phyloP scores from a whole-genome alignment of 1,140 invertebrate genomes.

The Scaptomyza pallida region DNA sequence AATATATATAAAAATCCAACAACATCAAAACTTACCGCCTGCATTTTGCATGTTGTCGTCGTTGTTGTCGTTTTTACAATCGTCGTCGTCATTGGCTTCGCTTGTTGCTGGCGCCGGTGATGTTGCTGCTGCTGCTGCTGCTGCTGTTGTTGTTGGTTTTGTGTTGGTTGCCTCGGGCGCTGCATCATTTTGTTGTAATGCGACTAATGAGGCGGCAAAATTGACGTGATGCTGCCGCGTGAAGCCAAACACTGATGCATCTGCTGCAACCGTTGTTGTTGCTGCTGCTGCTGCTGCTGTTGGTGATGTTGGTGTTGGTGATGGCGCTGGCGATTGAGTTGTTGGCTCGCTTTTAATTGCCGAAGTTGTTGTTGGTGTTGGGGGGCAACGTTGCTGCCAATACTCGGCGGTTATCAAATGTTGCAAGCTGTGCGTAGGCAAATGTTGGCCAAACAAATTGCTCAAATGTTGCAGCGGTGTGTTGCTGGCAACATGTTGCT shows the following conservation, averaged over 20 bases:
- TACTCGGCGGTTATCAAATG: conserved; percentile 74
- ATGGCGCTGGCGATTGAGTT: conserved; percentile 68
- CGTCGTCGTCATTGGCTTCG: conserved; percentile 45
- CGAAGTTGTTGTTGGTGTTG: conserved; percentile 41
- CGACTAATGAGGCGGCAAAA: conserved; percentile 81
- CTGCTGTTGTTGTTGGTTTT: conserved; percentile 18
- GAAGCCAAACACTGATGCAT: conserved; percentile 64
- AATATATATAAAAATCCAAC: conserved; percentile 26
- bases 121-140: conserved; percentile 41
- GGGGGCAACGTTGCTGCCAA: conserved; percentile 56
- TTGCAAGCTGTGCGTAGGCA: conserved; percentile 73
- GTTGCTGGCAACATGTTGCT: conserved; percentile 70
- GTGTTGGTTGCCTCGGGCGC: conserved; percentile 55
- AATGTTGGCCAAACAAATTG: conserved; percentile 77
- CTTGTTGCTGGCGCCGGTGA: conserved; percentile 55
- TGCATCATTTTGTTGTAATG: conserved; percentile 78
- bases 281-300: conserved; percentile 26
- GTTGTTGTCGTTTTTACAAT: conserved; percentile 39
- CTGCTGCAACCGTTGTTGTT: conserved; percentile 23
- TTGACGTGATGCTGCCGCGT: conserved; percentile 77
- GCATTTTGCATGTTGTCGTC: conserved; percentile 72
- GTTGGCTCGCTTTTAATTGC: conserved; percentile 79
- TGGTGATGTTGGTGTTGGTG: conserved; percentile 32
- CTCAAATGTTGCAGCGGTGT: conserved; percentile 74
- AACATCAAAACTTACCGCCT: conserved; percentile 71